phyloP scores from a whole-genome alignment of 2,113 vertebrate species.

The Capreolus pygargus region DNA sequence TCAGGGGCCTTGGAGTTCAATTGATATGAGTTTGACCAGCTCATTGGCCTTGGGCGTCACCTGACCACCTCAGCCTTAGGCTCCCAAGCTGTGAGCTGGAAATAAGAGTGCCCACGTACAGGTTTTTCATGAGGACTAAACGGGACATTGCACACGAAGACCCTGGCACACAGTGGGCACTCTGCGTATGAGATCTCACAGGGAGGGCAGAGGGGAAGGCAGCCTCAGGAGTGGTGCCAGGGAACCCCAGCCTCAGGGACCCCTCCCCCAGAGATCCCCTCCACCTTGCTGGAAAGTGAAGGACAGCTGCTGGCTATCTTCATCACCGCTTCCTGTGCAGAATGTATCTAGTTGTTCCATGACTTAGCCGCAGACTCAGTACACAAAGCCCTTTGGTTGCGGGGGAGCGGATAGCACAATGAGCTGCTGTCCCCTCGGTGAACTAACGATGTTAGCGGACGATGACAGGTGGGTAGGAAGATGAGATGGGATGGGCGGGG shows the following conservation, averaged over 20 bases:
- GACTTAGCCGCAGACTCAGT: conserved; percentile 21
- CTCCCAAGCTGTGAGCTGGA: background rate
- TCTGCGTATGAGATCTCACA: background rate
- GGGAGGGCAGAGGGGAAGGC: background rate
- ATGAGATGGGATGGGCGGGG: conserved; percentile 61
- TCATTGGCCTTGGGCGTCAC: background rate
- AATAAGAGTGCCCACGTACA: background rate
- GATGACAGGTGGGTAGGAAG: conserved; percentile 68
- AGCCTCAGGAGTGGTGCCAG: too few relatives aligned
- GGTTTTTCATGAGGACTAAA: background rate
- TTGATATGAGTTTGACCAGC: background rate
- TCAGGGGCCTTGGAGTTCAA: background rate
- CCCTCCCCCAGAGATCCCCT: fast-evolving
- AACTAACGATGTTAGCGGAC: conserved; percentile 55
- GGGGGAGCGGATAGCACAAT: conserved; percentile 7
- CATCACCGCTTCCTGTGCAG: background rate
- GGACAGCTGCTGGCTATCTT: background rate
- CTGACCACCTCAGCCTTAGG: background rate
- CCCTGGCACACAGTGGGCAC: background rate
- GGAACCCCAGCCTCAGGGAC: background rate
- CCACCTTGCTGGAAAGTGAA: background rate
- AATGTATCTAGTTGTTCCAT: background rate
- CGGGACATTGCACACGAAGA: background rate
- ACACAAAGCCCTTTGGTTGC: conserved; percentile 9
- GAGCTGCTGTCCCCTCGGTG: background rate